Percentiles rank a stretch among this genome's conserved stretches.
These are phyloP conservation scores for Cataglyphis rosenhaueri DNA, from an alignment of 2,888 invertebrate genomes.

Conservation along the genomic window DNA sequence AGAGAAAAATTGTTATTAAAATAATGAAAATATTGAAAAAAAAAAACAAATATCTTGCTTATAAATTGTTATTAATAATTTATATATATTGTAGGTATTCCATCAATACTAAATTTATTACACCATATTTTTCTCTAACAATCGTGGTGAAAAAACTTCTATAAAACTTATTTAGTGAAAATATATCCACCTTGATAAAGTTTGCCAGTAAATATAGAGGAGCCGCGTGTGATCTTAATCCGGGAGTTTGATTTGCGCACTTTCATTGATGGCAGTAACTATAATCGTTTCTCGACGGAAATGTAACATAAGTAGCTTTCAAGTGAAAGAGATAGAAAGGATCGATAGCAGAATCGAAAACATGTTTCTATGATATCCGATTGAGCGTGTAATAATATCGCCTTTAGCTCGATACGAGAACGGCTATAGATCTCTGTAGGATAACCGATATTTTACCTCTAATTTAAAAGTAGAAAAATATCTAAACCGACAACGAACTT, in stretches of 20 bases:
- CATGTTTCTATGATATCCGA: constrained; percentile 17
- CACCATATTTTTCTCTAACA: neutral
- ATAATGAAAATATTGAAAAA: neutral
- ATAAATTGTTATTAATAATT: neutral
- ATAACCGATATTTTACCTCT: constrained; percentile 8
- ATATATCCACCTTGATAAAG: neutral
- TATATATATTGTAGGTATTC: neutral
- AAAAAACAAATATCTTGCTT: neutral
- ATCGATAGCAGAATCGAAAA: constrained; percentile 12
- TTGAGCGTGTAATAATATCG: constrained; percentile 45
- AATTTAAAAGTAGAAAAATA: constrained; percentile 20
- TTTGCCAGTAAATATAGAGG: constrained; percentile 9
- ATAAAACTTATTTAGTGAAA: constrained; percentile 11
- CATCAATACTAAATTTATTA: constrained; percentile 18
- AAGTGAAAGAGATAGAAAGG: constrained; percentile 15
- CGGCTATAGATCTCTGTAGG: neutral
- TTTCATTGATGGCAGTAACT: constrained; percentile 11
- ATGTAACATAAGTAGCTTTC: constrained; percentile 33
- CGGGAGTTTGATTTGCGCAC: constrained; percentile 38
- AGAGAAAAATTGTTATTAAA: neutral
- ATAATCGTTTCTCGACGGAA: constrained; percentile 38
- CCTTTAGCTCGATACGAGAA: neutral
- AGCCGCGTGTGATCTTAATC: constrained; percentile 25
- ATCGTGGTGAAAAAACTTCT: neutral
- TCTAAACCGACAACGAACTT: neutral